Conservation (phyloP, 2,113 vertebrate species). For the Rhadina sibilatrix region DNA sequence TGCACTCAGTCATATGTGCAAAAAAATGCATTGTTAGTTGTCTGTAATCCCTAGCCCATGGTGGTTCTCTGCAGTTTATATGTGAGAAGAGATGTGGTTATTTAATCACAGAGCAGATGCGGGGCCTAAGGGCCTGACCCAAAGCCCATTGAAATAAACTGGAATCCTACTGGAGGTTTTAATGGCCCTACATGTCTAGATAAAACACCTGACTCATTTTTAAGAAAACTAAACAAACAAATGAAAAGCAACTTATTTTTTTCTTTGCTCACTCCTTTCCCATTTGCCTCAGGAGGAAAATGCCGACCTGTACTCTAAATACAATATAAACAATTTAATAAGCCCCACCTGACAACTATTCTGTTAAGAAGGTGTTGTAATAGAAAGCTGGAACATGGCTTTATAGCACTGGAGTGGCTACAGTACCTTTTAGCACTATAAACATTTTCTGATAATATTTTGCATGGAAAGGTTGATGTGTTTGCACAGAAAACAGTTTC, state of each 20-base stretch:
- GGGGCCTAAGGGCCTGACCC: slow-evolving; percentile 7
- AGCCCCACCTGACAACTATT: not conserved
- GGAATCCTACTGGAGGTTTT: not conserved
- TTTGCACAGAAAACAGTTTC: not conserved
- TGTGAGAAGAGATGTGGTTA: not conserved
- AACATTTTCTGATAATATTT: not conserved
- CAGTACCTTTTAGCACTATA: not conserved
- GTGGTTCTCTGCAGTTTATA: not conserved
- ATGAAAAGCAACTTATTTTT: not conserved
- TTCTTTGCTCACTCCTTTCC: not conserved
- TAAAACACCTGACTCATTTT: not conserved
- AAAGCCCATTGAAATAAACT: slow-evolving; percentile 9
- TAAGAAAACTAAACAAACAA: not conserved
- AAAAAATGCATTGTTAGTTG: not conserved
- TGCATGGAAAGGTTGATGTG: not conserved
- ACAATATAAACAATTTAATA: not conserved
- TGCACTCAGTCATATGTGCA: not conserved
- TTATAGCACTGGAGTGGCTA: not conserved
- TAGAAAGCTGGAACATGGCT: not conserved
- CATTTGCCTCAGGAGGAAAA: not conserved
- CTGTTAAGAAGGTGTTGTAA: not conserved
- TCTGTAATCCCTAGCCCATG: not conserved
- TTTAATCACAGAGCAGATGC: not conserved
- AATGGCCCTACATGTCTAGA: not conserved
- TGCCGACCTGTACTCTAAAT: not conserved